These are phyloP conservation scores for Frankliniella intonsa DNA, from an alignment of 2,888 invertebrate genomes.

Conservation along the genomic window DNA sequence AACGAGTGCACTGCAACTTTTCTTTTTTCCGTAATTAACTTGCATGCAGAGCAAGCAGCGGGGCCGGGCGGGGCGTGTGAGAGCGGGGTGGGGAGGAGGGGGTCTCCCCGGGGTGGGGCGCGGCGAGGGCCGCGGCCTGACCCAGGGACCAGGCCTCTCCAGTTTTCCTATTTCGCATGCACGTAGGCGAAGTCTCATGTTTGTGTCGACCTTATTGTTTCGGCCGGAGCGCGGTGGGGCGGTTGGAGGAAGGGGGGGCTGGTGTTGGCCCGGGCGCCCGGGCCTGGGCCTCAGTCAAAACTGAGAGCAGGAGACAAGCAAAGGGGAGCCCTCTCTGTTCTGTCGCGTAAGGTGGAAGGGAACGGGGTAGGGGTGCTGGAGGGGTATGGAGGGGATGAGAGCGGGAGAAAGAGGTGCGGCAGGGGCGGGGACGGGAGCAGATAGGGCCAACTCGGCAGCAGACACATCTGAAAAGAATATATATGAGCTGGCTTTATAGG, in stretches of 20 bases:
- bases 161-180: no score
- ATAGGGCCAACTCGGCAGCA: background rate
- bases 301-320: background rate
- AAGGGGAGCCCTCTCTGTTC: background rate
- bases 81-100: background rate
- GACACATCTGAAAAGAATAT: slow-evolving; percentile 10
- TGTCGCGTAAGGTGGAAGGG: background rate
- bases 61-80: no score
- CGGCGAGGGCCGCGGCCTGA: background rate
- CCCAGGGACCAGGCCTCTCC: no score
- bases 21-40: no score
- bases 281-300: background rate
- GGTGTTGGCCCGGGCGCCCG: background rate
- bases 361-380: background rate
- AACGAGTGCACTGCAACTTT: no score
- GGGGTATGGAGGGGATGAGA: background rate
- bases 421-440: background rate
- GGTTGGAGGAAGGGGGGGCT: background rate
- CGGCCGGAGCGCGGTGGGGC: background rate
- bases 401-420: background rate
- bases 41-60: no score
- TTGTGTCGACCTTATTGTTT: background rate
- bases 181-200: background rate
- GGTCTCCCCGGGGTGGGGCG: background rate
- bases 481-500: background rate